Evolutionary conservation across 2,888 invertebrate genomes (phyloP).

Genomic region (Catocala sponsa): DNA sequence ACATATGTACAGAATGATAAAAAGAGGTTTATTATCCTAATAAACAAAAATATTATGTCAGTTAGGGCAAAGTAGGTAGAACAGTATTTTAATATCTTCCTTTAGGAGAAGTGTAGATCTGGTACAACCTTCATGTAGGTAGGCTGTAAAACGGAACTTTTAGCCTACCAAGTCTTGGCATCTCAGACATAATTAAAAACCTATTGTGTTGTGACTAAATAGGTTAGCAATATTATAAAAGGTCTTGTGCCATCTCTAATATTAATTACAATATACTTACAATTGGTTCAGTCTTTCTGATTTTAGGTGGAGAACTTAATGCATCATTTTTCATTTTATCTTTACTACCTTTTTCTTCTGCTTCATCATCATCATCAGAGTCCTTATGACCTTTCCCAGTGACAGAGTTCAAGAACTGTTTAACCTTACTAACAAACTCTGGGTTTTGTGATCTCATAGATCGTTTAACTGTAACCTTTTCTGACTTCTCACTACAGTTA

Average conservation of each 20-base stretch:
- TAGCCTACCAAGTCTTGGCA: background rate
- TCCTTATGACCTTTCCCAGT: conserved; percentile 71
- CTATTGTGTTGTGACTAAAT: no score
- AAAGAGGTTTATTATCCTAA: conserved; percentile 27
- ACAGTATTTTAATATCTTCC: background rate
- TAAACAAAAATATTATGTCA: background rate
- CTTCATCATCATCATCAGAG: conserved; percentile 67
- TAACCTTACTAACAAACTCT: conserved; percentile 89
- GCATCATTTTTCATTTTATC: conserved; percentile 49
- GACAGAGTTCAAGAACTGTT: conserved; percentile 88
- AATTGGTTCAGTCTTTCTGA: conserved; percentile 52
- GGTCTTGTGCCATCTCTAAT: no score
- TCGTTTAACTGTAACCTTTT: conserved; percentile 69
- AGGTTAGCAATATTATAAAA: no score
- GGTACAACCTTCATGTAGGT: no score
- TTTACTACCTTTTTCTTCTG: conserved; percentile 53
- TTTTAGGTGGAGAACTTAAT: conserved; percentile 54
- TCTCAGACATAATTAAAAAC: background rate
- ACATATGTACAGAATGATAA: background rate
- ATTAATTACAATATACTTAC: conserved; percentile 41
- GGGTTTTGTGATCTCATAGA: conserved; percentile 90
- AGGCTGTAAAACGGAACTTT: no score
- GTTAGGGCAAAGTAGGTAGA: background rate
- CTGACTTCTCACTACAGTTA: conserved; percentile 76
- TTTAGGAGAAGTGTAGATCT: no score